Conservation (phyloP, 2,888 invertebrate species). For the Campoplex nolae region DNA sequence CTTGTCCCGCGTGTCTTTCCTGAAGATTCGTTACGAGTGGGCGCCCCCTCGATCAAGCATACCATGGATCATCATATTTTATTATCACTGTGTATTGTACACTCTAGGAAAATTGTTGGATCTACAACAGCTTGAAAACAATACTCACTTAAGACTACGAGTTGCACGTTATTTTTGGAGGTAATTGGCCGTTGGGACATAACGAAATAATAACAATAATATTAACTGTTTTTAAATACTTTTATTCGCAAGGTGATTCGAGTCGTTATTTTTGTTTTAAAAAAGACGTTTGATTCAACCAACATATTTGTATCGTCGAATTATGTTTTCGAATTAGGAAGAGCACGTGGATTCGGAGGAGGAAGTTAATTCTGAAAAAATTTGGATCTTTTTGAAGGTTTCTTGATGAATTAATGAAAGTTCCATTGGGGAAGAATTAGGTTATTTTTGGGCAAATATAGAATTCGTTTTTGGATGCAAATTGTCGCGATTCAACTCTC, state of each 20-base stretch:
- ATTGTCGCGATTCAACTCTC: neutral
- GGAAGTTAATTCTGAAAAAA: too few relatives aligned
- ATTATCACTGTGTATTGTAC: conserved; percentile 24
- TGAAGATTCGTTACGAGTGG: conserved; percentile 51
- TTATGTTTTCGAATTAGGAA: too few relatives aligned
- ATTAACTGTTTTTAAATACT: neutral
- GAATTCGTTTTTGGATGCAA: too few relatives aligned
- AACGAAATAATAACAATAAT: neutral
- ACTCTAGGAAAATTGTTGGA: neutral
- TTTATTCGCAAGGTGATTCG: neutral
- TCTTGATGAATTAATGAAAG: too few relatives aligned
- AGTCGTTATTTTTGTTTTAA: neutral
- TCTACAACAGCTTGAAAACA: conserved; percentile 30
- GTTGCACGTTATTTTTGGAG: neutral
- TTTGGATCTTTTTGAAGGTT: too few relatives aligned
- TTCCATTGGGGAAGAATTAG: too few relatives aligned
- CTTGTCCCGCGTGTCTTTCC: conserved; percentile 43
- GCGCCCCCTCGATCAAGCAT: conserved; percentile 33
- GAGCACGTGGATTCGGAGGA: too few relatives aligned
- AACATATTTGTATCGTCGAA: too few relatives aligned
- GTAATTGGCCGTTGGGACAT: neutral
- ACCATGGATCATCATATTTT: conserved; percentile 10
- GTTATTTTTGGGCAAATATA: too few relatives aligned
- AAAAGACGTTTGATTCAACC: too few relatives aligned
- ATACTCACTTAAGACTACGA: conserved; percentile 15